These are phyloP conservation scores for Eulemur rufifrons DNA, from an alignment of 2,113 vertebrate species.

Conservation along the genomic window DNA sequence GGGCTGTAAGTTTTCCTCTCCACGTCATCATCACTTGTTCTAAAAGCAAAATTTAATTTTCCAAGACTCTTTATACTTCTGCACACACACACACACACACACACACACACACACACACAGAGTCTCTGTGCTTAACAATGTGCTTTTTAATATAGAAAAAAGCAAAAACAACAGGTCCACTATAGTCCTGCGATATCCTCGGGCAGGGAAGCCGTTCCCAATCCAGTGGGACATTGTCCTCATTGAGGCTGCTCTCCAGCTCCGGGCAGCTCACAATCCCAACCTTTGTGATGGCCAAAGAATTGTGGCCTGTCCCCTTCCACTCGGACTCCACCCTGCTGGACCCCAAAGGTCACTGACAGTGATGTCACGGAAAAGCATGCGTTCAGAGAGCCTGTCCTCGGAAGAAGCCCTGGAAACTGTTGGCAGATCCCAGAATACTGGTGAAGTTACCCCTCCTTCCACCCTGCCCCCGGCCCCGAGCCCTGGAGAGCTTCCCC, in stretches of 20 bases:
- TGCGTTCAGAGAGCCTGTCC: constrained; percentile 63
- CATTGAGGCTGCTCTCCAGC: constrained; percentile 81
- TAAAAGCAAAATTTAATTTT: constrained; percentile 54
- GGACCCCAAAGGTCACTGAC: constrained; percentile 83
- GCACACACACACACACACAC: neutral
- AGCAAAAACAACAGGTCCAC: constrained; percentile 83
- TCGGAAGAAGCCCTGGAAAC: constrained; percentile 53
- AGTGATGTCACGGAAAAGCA: constrained; percentile 81
- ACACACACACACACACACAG: neutral
- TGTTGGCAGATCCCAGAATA: neutral
- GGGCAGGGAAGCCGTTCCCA: constrained; percentile 79
- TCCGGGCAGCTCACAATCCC: constrained; percentile 84
- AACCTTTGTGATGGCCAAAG: constrained; percentile 83
- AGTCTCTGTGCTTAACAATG: constrained; percentile 75
- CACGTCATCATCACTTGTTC: constrained; percentile 34
- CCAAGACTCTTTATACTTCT: constrained; percentile 41
- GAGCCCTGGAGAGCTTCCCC: neutral
- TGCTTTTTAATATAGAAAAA: constrained; percentile 70
- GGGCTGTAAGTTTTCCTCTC: constrained; percentile 15
- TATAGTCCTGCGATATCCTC: constrained; percentile 76
- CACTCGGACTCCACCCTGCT: constrained; percentile 67
- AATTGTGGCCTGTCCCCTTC: constrained; percentile 82
- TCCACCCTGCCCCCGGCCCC: neutral
- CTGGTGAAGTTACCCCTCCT: neutral
- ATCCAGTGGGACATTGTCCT: constrained; percentile 79